phyloP scores from a whole-genome alignment of 2,888 invertebrate genomes.

The Desoria tigrina region DNA sequence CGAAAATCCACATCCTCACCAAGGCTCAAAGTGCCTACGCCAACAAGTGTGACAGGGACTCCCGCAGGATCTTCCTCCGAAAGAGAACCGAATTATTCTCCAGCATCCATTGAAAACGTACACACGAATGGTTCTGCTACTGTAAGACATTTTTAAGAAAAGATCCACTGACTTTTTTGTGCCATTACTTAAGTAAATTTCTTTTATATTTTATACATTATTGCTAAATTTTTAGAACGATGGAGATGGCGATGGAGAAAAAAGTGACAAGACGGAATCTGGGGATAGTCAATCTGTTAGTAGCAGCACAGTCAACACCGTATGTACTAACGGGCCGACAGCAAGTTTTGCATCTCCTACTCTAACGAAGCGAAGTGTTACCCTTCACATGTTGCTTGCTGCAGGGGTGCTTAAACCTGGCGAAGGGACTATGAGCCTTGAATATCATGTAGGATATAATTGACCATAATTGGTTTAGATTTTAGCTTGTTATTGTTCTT shows the following conservation, averaged over 20 bases:
- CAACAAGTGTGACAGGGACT: constrained; percentile 13
- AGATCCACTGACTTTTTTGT: not conserved
- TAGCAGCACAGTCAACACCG: constrained; percentile 34
- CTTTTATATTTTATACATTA: constrained; percentile 8
- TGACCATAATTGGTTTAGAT: not conserved
- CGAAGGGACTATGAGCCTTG: constrained; percentile 80
- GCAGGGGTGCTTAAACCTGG: constrained; percentile 71
- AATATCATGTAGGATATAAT: constrained; percentile 76
- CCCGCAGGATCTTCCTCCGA: constrained; percentile 19
- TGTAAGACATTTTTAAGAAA: constrained; percentile 9
- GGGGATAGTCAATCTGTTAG: constrained; percentile 38
- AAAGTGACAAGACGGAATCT: constrained; percentile 46
- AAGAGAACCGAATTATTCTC: constrained; percentile 18
- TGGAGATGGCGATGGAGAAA: constrained; percentile 37
- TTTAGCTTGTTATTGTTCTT: not conserved
- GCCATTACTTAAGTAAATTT: not conserved
- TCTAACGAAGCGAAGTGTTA: constrained; percentile 63
- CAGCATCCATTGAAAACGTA: constrained; percentile 17
- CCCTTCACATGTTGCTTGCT: constrained; percentile 79
- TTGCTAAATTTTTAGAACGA: constrained; percentile 43
- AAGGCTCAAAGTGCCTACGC: constrained; percentile 12
- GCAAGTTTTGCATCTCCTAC: constrained; percentile 61
- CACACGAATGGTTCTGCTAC: constrained; percentile 16
- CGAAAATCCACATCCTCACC: constrained; percentile 15
- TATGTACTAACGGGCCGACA: constrained; percentile 44